Evolutionary conservation across 2,888 invertebrate species (phyloP).

Genomic region (Sphaerophoria rueppellii): DNA sequence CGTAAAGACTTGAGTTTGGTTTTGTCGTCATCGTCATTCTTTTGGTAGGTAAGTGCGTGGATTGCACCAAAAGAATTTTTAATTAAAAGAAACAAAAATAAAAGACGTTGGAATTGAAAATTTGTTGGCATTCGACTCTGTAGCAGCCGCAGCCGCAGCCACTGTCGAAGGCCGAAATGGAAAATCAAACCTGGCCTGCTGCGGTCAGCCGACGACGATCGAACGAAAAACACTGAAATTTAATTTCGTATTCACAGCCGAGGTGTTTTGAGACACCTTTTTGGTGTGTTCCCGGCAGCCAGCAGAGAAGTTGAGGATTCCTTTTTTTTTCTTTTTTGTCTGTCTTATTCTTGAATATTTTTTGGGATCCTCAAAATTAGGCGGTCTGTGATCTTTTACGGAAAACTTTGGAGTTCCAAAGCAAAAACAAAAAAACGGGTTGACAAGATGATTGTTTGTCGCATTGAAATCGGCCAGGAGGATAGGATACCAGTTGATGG

Average conservation of each 20-base stretch:
- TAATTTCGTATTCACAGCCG: constrained; percentile 72
- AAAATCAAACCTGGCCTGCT: constrained; percentile 35
- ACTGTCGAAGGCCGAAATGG: constrained; percentile 51
- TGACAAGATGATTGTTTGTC: constrained; percentile 44
- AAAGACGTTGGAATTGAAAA: constrained; percentile 33
- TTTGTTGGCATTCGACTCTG: not conserved
- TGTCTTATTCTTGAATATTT: constrained; percentile 5
- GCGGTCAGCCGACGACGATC: not conserved
- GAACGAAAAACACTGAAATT: constrained; percentile 65
- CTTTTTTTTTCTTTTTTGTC: constrained; percentile 12
- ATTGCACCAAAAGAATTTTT: constrained; percentile 66
- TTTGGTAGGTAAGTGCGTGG: constrained; percentile 58
- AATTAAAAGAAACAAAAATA: constrained; percentile 68
- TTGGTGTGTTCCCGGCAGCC: constrained; percentile 55
- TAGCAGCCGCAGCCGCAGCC: constrained; percentile 29
- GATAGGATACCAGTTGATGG: constrained; percentile 54
- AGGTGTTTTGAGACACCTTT: constrained; percentile 72
- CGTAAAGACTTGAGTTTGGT: constrained; percentile 21
- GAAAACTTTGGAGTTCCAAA: constrained; percentile 29
- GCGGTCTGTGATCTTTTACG: constrained; percentile 50
- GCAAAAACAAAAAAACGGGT: not conserved
- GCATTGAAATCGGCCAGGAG: constrained; percentile 48
- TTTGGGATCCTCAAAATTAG: constrained; percentile 42
- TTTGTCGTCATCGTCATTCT: constrained; percentile 59
- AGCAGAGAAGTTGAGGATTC: constrained; percentile 21